Conservation (phyloP, 1,140 invertebrate species). For the Epicauta chinensis region DNA sequence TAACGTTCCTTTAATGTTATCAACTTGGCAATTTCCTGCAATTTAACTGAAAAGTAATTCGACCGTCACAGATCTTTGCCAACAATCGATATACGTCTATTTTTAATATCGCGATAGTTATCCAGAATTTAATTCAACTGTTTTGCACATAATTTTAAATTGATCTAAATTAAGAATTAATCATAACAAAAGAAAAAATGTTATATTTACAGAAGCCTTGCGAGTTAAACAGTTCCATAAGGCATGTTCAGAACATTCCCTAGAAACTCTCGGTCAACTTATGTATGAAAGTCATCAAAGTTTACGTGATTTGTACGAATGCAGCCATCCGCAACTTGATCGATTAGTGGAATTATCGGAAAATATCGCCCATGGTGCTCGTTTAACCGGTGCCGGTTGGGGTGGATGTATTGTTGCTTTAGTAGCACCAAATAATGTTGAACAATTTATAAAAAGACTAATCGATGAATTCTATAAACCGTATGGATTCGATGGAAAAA, state of each 20-base stretch:
- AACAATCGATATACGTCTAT: too few species aligned
- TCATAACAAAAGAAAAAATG: too few species aligned
- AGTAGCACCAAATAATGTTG: constrained; percentile 56
- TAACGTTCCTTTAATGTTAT: too few species aligned
- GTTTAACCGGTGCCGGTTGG: constrained; percentile 95
- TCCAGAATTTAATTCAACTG: too few species aligned
- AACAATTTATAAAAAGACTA: constrained; percentile 63
- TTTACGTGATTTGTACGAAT: constrained; percentile 83
- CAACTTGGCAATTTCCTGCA: too few species aligned
- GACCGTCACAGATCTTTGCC: too few species aligned
- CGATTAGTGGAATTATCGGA: constrained; percentile 71
- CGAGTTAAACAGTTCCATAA: constrained; percentile 70
- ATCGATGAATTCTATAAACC: constrained; percentile 64
- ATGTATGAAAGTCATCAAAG: constrained; percentile 89
- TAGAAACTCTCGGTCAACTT: constrained; percentile 65
- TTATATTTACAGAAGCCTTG: constrained; percentile 59
- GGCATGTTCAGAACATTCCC: constrained; percentile 53
- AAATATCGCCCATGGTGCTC: constrained; percentile 67
- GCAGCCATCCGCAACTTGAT: constrained; percentile 87
- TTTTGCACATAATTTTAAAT: too few species aligned
- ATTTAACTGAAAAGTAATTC: too few species aligned
- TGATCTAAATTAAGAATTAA: too few species aligned
- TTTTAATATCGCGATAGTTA: too few species aligned
- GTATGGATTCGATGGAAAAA: constrained; percentile 41
- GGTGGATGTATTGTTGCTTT: constrained; percentile 93